These are phyloP conservation scores for Nasonovia ribisnigri DNA, from an alignment of 2,888 invertebrate species.

Conservation along the genomic window DNA sequence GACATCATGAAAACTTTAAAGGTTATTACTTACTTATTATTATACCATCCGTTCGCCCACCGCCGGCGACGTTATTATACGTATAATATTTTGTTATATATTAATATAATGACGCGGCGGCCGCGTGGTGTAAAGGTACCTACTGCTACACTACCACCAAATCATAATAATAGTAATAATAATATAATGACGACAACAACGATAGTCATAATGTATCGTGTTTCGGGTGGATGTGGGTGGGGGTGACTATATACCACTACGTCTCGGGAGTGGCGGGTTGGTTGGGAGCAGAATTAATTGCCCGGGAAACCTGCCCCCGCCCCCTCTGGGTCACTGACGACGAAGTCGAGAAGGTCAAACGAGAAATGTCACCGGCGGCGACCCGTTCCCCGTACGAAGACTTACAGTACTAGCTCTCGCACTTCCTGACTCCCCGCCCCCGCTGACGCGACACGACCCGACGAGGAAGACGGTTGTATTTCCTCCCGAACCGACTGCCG, in stretches of 20 bases:
- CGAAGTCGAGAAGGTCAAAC: slow-evolving; percentile 55
- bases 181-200: neutral
- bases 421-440: neutral
- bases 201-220: neutral
- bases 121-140: neutral
- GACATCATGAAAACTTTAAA: neutral
- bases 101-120: neutral
- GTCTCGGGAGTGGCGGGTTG: neutral
- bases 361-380: slow-evolving; percentile 56
- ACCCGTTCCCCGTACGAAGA: neutral
- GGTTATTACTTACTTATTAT: neutral
- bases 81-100: neutral
- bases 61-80: neutral
- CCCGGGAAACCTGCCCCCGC: slow-evolving; percentile 43
- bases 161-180: neutral
- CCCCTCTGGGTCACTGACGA: neutral
- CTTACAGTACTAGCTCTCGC: neutral
- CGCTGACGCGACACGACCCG: neutral
- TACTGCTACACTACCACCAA: neutral
- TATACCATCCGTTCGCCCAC: neutral
- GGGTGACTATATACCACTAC: neutral
- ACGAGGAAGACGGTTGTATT: neutral
- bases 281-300: slow-evolving; percentile 49
- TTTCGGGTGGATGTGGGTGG: neutral
- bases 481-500: neutral